Base-by-base conservation (phyloP, 30 jellyfish, hydroid and myxozoan species). In the Aurelia sp. region DNA sequence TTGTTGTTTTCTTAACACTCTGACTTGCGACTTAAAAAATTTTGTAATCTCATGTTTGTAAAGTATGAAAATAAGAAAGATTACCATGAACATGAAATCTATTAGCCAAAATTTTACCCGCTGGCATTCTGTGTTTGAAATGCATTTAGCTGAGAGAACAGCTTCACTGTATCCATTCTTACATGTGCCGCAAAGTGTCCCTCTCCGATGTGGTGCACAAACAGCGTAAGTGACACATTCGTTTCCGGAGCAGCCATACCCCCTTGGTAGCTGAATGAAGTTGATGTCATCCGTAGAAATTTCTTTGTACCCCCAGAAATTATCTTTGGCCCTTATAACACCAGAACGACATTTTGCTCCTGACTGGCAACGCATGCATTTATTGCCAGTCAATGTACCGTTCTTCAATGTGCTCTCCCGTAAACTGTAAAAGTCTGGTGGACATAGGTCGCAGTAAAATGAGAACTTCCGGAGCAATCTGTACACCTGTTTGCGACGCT, bases 281-380 rank as follows among this genome's bases (percentile, higher is more conserved):
- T 8, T 67, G 4, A 24, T 18, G 52, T 41, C 20, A 4, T n/a
- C 6, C 33, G 8, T 59, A 30, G 22, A 16, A 4, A 4, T 27
- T 10, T 24, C 33, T 18, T 24, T 67, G 33, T 67, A 24, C 55
- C 51, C 51, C 51, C 51, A 67, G 33, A 16, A 17, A 13, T 24
- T 27, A 27, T 67, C 68, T 21, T 59, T 59, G 68, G 68, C 24
- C 33, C 68, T 59, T 27, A 59, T 59, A 21, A 59, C 22, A n/a
- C 68, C 68, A 59, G 68, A n/a, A 21, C 33, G 68, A 59, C 68
- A 59, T 11, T 21, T 59, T 59, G 31, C 68, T 59, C 68, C 68
- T 4, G 33, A 59, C 33, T n/a, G 68, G 33, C 68, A 59, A 17
- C 33, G 24, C 27, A 5, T 59, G 7, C 68, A 59, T 17, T 59